Evolutionary conservation across 2,797 vertebrate species (phyloP).

Genomic region (Schizopygopsis malacanthus): DNA sequence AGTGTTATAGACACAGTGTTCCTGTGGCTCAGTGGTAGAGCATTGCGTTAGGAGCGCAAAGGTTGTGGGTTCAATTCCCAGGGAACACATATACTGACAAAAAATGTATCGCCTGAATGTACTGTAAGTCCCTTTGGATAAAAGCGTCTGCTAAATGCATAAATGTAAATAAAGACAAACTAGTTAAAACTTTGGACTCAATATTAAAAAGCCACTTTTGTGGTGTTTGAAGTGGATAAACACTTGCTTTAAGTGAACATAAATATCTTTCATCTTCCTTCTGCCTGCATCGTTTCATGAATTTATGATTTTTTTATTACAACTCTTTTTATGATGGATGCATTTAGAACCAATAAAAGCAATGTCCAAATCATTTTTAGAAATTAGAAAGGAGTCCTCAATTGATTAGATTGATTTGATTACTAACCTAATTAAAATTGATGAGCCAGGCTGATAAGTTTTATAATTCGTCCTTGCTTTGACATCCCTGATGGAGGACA

Average conservation of each 20-base stretch:
- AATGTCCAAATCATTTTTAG: not conserved
- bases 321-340: not conserved
- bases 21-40: too few relatives aligned
- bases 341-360: not conserved
- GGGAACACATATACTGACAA: too few relatives aligned
- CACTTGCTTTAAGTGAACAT: not conserved
- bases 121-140: too few relatives aligned
- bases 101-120: too few relatives aligned
- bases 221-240: not conserved
- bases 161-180: too few relatives aligned
- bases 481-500: not conserved
- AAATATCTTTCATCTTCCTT: not conserved
- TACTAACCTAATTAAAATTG: not conserved
- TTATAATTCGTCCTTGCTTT: not conserved
- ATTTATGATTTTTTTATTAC: not conserved
- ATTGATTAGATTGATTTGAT: not conserved
- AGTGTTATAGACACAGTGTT: too few relatives aligned
- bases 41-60: too few relatives aligned
- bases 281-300: too few relatives aligned
- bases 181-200: not conserved
- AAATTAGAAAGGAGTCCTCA: not conserved
- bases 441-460: not conserved
- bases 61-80: too few relatives aligned
- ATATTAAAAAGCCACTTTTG: not conserved
- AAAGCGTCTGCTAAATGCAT: too few relatives aligned